Percentiles rank a stretch among this genome's conserved stretches.
Evolutionary conservation across 1,140 invertebrate genomes (phyloP).

Genomic region (Macrosteles quadrilineatus): DNA sequence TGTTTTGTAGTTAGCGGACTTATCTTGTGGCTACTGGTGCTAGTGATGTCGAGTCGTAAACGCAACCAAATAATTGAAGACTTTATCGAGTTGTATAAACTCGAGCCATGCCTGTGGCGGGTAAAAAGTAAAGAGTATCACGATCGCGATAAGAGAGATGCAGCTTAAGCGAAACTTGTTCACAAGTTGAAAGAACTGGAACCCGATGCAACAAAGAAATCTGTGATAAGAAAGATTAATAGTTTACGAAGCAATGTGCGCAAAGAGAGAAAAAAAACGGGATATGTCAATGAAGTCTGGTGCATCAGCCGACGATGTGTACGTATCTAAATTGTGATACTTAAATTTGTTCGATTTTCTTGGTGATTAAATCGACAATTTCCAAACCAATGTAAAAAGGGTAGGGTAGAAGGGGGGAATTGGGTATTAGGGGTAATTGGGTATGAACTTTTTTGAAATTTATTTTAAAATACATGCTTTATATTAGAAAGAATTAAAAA

Average conservation of each 20-base stretch:
- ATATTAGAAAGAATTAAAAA: too few species aligned
- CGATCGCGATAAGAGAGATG: constrained; percentile 43
- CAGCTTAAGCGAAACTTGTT: constrained; percentile 42
- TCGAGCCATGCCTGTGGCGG: constrained; percentile 44
- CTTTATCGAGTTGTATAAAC: constrained; percentile 45
- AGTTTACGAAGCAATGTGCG: constrained; percentile 44
- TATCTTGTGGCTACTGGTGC: background rate
- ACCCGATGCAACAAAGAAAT: constrained; percentile 39
- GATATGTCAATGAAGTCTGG: constrained; percentile 40
- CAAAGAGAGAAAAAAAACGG: constrained; percentile 45
- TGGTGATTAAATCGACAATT: constrained; percentile 45
- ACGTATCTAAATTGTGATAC: constrained; percentile 44
- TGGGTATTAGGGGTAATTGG: too few species aligned
- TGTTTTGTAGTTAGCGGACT: background rate
- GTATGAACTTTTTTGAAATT: too few species aligned
- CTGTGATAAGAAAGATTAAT: constrained; percentile 46
- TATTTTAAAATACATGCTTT: too few species aligned
- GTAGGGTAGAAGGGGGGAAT: too few species aligned
- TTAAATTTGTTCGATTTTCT: constrained; percentile 45
- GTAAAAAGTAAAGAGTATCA: constrained; percentile 45
- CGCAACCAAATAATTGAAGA: constrained; percentile 27
- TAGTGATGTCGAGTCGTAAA: constrained; percentile 26
- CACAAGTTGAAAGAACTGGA: constrained; percentile 44
- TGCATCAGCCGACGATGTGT: constrained; percentile 43
- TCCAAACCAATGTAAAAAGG: too few species aligned